phyloP scores from a whole-genome alignment of 2,888 invertebrate genomes.

The Himalopsyche tibetana region DNA sequence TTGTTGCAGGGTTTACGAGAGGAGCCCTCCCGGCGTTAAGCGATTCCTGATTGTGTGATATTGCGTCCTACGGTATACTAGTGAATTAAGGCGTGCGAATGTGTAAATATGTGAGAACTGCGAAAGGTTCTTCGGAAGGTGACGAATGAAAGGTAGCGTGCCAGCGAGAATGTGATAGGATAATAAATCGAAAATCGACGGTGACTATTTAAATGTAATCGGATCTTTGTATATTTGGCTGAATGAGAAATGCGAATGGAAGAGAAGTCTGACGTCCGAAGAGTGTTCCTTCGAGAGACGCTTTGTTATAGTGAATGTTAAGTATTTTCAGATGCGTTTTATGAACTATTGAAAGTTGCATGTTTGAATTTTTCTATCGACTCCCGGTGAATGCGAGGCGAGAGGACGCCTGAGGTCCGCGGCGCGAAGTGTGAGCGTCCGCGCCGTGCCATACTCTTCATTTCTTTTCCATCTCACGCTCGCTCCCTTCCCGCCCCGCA shows the following conservation, averaged over 20 bases:
- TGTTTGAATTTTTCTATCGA: constrained; percentile 60
- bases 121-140: constrained; percentile 57
- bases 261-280: neutral
- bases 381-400: constrained; percentile 61
- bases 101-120: constrained; percentile 62
- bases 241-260: constrained; percentile 57
- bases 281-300: constrained; percentile 51
- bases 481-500: constrained; percentile 49
- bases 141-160: constrained; percentile 60
- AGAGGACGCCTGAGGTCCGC: constrained; percentile 44
- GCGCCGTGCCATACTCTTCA: constrained; percentile 63
- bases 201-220: constrained; percentile 65
- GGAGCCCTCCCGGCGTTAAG: constrained; percentile 66
- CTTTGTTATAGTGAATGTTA: constrained; percentile 64
- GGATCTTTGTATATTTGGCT: constrained; percentile 61
- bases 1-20: constrained; percentile 65
- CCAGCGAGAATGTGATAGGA: constrained; percentile 61
- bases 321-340: constrained; percentile 66
- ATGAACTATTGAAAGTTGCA: constrained; percentile 62
- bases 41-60: constrained; percentile 67
- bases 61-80: constrained; percentile 66
- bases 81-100: constrained; percentile 65
- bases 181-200: constrained; percentile 63
- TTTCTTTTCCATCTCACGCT: constrained; percentile 58
- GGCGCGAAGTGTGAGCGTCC: constrained; percentile 57